phyloP scores from a whole-genome alignment of 2,888 invertebrate species.

The Mayetiola destructor region DNA sequence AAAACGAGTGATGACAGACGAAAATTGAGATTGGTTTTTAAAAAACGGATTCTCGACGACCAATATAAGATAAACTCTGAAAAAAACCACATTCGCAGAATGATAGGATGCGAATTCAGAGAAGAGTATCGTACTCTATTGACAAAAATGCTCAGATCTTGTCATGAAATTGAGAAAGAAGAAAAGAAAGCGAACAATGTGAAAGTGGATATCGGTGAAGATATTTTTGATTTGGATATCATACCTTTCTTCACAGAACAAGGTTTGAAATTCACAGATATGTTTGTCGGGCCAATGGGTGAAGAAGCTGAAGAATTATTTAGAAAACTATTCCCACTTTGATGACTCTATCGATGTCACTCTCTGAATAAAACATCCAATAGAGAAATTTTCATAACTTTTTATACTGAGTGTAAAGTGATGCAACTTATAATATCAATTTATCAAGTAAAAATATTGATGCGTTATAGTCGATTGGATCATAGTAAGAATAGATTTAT shows the following conservation, averaged over 20 bases:
- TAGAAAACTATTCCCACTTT: background rate
- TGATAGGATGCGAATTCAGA: background rate
- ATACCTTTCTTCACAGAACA: background rate
- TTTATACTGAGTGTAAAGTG: background rate
- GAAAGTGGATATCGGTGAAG: background rate
- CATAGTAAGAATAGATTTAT: background rate
- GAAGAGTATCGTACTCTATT: background rate
- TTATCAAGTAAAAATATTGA: background rate
- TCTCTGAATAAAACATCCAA: background rate
- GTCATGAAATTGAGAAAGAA: background rate
- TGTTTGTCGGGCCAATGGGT: background rate
- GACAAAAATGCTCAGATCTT: background rate
- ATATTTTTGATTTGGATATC: background rate
- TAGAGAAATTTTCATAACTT: no score
- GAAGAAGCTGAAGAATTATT: background rate
- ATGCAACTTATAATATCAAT: background rate
- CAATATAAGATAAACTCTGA: background rate
- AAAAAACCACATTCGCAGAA: background rate
- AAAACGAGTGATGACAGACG: background rate
- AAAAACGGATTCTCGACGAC: background rate
- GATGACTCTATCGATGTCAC: background rate
- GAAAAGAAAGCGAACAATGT: background rate
- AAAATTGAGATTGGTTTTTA: background rate
- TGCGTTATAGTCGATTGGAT: no score
- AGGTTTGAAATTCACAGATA: background rate